Percentiles rank a stretch among this genome's conserved stretches.
Evolutionary conservation across 2,113 vertebrate species (phyloP).

Genomic region (Lamprotornis superbus): DNA sequence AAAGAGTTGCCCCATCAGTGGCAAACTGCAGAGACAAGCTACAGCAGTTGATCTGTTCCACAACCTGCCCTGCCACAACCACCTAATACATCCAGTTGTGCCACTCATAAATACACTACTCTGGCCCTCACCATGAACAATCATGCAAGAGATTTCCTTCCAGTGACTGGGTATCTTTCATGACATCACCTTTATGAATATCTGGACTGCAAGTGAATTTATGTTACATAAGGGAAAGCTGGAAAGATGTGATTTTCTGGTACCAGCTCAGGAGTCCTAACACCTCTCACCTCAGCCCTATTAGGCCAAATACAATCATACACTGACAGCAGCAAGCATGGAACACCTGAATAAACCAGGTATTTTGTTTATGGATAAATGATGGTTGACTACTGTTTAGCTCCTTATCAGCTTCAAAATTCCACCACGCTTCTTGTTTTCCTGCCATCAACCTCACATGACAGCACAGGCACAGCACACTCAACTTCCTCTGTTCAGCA

Average conservation of each 20-base stretch:
- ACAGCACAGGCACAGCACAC: not conserved
- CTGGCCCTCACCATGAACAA: not conserved
- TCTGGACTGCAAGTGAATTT: not conserved
- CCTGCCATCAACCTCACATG: not conserved
- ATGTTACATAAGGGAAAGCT: not conserved
- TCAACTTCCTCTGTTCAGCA: not conserved
- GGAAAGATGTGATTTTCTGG: not conserved
- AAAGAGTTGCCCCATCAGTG: not conserved
- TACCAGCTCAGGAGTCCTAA: not conserved
- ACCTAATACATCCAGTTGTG: not conserved
- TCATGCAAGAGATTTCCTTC: not conserved
- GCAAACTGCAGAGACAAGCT: not conserved
- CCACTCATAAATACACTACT: accelerated
- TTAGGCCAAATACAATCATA: not conserved
- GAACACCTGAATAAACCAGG: not conserved
- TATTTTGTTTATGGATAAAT: not conserved
- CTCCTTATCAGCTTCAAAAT: not conserved
- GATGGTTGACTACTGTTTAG: not conserved
- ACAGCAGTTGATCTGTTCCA: not conserved
- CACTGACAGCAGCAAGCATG: not conserved
- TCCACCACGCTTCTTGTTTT: not conserved
- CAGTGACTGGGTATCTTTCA: not conserved
- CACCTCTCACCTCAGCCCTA: not conserved
- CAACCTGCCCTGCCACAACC: not conserved
- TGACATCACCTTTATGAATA: not conserved